Evolutionary conservation across 2,888 invertebrate genomes (phyloP).

Genomic region (Choreutis nemorana): DNA sequence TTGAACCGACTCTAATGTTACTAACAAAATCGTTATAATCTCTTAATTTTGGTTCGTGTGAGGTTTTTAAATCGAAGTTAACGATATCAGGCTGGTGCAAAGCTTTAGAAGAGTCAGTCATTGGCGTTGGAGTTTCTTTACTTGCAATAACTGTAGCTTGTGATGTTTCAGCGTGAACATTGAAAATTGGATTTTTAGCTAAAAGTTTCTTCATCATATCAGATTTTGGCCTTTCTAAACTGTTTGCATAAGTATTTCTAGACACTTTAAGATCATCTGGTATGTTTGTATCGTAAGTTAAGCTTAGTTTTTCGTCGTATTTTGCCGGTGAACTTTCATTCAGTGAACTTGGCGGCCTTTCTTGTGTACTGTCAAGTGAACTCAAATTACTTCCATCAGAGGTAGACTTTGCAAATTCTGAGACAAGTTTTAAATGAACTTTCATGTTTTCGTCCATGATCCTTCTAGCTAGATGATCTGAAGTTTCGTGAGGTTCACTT

Average conservation of each 20-base stretch:
- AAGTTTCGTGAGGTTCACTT: conserved; percentile 41
- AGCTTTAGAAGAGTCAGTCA: conserved; percentile 48
- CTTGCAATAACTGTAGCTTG: conserved; percentile 33
- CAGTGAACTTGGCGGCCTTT: conserved; percentile 23
- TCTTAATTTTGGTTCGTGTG: conserved; percentile 26
- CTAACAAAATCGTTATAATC: conserved; percentile 58
- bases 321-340: conserved; percentile 29
- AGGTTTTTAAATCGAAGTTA: conserved; percentile 50
- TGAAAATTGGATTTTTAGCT: conserved; percentile 58
- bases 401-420: conserved; percentile 57
- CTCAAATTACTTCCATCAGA: conserved; percentile 53
- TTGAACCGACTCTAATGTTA: conserved; percentile 56
- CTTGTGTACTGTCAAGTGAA: conserved; percentile 45
- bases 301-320: conserved; percentile 48
- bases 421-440: conserved; percentile 54
- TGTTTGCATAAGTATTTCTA: conserved; percentile 65
- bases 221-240: conserved; percentile 69
- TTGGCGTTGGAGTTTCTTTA: conserved; percentile 27
- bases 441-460: conserved; percentile 60
- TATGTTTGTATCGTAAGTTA: conserved; percentile 66
- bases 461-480: conserved; percentile 50
- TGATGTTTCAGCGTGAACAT: conserved; percentile 36
- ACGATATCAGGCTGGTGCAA: conserved; percentile 60
- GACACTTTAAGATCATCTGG: conserved; percentile 72
- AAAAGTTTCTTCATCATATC: conserved; percentile 67